These are phyloP conservation scores for Eupeodes luniger DNA, from an alignment of 2,888 invertebrate genomes.

Conservation along the genomic window DNA sequence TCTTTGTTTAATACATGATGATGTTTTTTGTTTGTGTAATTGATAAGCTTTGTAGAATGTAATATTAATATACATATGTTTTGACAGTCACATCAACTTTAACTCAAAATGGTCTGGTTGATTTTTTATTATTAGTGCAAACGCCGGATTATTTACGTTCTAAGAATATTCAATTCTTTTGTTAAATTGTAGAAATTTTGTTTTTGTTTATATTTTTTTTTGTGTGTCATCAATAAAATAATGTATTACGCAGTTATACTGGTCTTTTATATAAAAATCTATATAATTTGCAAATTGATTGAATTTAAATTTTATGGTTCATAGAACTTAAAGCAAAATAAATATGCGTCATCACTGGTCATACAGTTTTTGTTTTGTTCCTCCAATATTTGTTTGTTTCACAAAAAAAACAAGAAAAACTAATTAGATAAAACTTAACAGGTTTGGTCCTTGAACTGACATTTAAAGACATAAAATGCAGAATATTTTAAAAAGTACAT, in stretches of 20 bases:
- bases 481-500: neutral
- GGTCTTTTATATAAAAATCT: conserved; percentile 7
- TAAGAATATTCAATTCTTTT: neutral
- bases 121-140: neutral
- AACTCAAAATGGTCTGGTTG: neutral
- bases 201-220: neutral
- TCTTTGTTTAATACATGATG: neutral
- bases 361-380: neutral
- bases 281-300: conserved; percentile 15
- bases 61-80: neutral
- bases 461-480: neutral
- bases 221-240: conserved; percentile 35
- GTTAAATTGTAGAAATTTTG: conserved; percentile 1
- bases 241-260: conserved; percentile 34
- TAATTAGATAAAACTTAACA: neutral
- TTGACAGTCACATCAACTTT: neutral
- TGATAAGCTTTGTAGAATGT: conserved; percentile 15
- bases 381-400: neutral
- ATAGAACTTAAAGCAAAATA: conserved; percentile 16
- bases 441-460: conserved; percentile 7
- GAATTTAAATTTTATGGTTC: conserved; percentile 37
- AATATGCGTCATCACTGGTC: conserved; percentile 4
- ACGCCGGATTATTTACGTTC: neutral
- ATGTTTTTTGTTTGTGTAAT: neutral
- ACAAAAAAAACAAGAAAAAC: neutral